phyloP scores from a whole-genome alignment of 2,888 invertebrate genomes.

The Eucera pruinosa region DNA sequence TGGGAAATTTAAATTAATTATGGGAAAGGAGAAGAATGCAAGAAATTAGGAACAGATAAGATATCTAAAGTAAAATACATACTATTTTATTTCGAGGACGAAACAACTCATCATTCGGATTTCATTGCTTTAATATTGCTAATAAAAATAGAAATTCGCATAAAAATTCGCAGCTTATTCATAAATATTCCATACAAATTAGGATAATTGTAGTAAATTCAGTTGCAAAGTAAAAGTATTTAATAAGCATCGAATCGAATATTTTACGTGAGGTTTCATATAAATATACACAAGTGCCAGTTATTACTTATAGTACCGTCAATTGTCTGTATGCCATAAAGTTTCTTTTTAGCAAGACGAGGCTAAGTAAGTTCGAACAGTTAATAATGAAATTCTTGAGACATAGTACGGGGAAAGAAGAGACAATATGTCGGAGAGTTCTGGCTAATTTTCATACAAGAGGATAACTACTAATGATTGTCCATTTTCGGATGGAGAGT shows the following conservation, averaged over 20 bases:
- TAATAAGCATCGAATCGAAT: slow-evolving; percentile 4
- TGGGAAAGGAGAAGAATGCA: no score
- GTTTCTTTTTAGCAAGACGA: neutral
- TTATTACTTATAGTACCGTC: neutral
- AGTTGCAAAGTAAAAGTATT: neutral
- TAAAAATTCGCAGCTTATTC: no score
- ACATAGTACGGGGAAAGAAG: neutral
- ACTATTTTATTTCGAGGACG: no score
- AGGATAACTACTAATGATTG: neutral
- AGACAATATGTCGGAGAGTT: neutral
- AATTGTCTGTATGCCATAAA: neutral
- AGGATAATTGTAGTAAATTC: neutral
- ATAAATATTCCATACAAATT: neutral
- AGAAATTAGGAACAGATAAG: no score
- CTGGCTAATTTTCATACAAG: neutral
- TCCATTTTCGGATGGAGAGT: neutral
- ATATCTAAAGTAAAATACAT: no score
- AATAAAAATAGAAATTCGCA: no score
- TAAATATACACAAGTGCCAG: neutral
- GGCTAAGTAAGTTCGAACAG: neutral
- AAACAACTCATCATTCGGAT: no score
- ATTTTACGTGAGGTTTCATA: no score
- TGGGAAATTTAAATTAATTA: no score
- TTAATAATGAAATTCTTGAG: neutral
- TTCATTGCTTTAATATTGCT: no score